Percentiles rank a stretch among this genome's conserved stretches.
These are phyloP conservation scores for Bujurquina vittata DNA, from an alignment of 2,113 vertebrate genomes.

Conservation along the genomic window DNA sequence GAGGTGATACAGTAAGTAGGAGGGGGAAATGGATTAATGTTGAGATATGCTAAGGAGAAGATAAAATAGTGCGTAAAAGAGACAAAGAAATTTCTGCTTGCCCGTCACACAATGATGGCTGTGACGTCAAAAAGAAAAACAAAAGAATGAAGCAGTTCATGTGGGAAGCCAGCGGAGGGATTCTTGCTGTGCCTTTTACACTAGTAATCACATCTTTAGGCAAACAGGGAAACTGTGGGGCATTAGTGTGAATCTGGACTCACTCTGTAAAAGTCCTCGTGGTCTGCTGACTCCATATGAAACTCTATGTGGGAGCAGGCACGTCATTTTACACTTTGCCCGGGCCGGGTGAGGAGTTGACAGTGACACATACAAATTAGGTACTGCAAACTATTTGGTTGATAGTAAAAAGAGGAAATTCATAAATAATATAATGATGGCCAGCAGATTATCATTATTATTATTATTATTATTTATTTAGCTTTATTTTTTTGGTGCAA, in stretches of 20 bases:
- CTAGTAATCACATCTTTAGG: not conserved
- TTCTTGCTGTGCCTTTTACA: not conserved
- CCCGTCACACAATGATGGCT: not conserved
- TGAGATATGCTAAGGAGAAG: not conserved
- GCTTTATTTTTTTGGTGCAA: not conserved
- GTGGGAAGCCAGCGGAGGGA: not conserved
- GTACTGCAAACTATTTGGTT: not conserved
- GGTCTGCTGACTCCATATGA: not conserved
- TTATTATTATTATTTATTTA: too few relatives aligned
- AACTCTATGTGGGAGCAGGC: slow-evolving; percentile 5
- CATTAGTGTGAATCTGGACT: not conserved
- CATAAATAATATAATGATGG: not conserved
- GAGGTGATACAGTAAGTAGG: not conserved
- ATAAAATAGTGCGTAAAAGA: not conserved
- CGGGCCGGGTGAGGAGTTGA: slow-evolving; percentile 5
- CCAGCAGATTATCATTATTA: not conserved
- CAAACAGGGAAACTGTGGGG: not conserved
- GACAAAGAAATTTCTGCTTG: not conserved
- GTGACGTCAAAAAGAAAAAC: not conserved
- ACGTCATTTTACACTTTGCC: slow-evolving; percentile 23
- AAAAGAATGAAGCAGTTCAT: not conserved
- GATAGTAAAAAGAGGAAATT: not conserved
- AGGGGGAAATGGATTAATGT: not conserved
- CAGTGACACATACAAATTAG: not conserved
- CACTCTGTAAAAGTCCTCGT: slow-evolving; percentile 4